Conservation (phyloP, 2,797 vertebrate genomes). For the Danio albolineatus region DNA sequence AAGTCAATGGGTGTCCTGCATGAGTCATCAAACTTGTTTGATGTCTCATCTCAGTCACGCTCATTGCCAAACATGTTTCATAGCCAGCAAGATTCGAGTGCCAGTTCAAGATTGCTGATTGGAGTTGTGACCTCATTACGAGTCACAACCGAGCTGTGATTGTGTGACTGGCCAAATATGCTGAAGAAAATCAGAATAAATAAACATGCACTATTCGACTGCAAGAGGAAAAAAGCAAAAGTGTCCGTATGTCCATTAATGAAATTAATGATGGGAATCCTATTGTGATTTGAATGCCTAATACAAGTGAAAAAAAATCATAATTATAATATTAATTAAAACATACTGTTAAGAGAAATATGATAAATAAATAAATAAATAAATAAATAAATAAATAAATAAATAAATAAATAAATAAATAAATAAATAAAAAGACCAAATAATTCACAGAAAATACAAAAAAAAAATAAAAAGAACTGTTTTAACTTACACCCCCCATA, state of each 20-base stretch:
- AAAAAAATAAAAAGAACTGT: no score
- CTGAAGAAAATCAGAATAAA: slow-evolving; percentile 5
- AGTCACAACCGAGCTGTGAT: slow-evolving; percentile 1
- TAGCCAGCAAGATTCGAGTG: slow-evolving; percentile 5
- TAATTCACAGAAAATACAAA: no score
- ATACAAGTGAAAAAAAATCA: not conserved
- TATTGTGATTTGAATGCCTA: not conserved
- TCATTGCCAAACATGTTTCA: slow-evolving; percentile 5
- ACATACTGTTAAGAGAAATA: not conserved
- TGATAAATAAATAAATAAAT: no score
- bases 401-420: no score
- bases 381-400: no score
- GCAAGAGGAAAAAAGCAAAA: not conserved
- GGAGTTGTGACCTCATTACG: slow-evolving; percentile 36
- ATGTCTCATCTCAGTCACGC: not conserved
- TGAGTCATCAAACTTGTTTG: not conserved
- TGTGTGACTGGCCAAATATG: slow-evolving; percentile 10
- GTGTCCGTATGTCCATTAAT: not conserved
- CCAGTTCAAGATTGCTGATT: slow-evolving; percentile 24
- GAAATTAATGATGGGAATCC: not conserved
- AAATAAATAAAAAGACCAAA: not conserved
- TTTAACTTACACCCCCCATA: no score
- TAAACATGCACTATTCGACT: slow-evolving; percentile 7
- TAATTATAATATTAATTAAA: not conserved
- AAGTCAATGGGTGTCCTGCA: not conserved